phyloP scores from a whole-genome alignment of 2,888 invertebrate genomes.

The Spisula solida region DNA sequence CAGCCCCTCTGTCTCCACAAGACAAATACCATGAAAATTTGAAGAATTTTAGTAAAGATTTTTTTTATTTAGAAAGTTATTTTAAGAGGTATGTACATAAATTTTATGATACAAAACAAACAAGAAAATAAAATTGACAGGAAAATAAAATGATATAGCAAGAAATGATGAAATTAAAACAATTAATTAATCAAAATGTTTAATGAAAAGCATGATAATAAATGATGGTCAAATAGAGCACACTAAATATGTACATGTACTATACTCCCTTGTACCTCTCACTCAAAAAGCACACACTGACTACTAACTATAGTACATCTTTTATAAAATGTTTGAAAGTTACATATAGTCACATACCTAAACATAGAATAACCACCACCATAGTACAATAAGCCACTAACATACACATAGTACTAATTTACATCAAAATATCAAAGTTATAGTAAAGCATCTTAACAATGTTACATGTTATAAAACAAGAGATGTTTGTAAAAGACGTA shows the following conservation, averaged over 20 bases:
- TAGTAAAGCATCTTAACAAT: not conserved
- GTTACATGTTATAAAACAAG: not conserved
- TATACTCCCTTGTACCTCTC: conserved; percentile 13
- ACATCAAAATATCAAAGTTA: not conserved
- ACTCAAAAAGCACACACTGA: conserved; percentile 14
- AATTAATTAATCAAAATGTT: not conserved
- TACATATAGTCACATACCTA: no score
- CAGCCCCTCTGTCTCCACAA: no score
- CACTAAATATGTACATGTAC: not conserved
- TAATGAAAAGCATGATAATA: not conserved
- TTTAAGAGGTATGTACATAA: no score
- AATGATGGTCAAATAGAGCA: not conserved
- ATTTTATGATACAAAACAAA: not conserved
- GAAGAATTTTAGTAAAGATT: no score
- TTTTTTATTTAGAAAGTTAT: no score
- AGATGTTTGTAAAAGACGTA: no score
- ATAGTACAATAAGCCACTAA: not conserved
- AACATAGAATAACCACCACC: not conserved
- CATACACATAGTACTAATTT: not conserved
- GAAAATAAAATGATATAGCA: not conserved
- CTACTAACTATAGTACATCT: not conserved
- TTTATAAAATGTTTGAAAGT: not conserved
- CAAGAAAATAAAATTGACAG: not conserved
- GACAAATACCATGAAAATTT: no score
- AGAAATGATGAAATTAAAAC: not conserved